phyloP scores from a whole-genome alignment of 2,113 vertebrate species.

The Prochilodus magdalenae region DNA sequence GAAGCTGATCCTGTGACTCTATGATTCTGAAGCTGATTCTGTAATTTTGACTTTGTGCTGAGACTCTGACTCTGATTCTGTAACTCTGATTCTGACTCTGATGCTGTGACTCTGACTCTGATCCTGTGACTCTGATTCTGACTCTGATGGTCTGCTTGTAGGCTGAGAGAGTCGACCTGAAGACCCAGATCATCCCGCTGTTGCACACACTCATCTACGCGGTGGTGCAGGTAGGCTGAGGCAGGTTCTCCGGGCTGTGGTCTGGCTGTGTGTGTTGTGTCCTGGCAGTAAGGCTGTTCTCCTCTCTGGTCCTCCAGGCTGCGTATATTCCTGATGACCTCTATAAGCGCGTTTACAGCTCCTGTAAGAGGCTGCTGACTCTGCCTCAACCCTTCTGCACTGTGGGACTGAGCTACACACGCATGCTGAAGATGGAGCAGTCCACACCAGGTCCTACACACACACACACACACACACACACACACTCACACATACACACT shows the following conservation, averaged over 20 bases:
- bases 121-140: neutral
- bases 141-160: constrained; percentile 59
- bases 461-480: constrained; percentile 32
- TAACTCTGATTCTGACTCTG: neutral
- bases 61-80: neutral
- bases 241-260: neutral
- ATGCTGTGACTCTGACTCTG: neutral
- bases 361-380: constrained; percentile 87
- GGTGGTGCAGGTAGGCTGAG: constrained; percentile 79
- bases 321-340: constrained; percentile 86
- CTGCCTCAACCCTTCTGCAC: constrained; percentile 90
- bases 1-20: too few relatives aligned
- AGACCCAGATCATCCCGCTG: constrained; percentile 86
- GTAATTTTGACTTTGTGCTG: too few relatives aligned
- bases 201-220: constrained; percentile 93
- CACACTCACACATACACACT: neutral
- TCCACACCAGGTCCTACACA: constrained; percentile 77
- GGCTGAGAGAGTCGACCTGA: constrained; percentile 84
- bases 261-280: neutral
- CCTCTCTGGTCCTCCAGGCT: constrained; percentile 74
- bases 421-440: constrained; percentile 82
- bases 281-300: neutral
- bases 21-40: too few relatives aligned
- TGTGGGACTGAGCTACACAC: constrained; percentile 84
- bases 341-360: constrained; percentile 84